Conservation (phyloP, 2,797 vertebrate species). For the Decapterus maruadsi region DNA sequence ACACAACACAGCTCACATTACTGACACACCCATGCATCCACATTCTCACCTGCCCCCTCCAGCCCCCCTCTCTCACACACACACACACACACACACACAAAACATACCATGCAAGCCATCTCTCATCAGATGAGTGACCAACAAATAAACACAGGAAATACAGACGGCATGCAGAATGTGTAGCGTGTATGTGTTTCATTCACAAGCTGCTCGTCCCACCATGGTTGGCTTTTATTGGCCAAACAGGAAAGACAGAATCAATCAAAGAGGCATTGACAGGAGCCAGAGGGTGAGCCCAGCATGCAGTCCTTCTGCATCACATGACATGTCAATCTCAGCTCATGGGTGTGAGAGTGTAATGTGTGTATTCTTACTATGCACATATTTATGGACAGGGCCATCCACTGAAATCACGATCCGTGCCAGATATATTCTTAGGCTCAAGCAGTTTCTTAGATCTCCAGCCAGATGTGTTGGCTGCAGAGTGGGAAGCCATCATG, state of each 20-base stretch:
- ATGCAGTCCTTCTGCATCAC: slow-evolving; percentile 52
- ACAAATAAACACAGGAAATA: slow-evolving; percentile 66
- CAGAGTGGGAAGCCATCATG: slow-evolving; percentile 48
- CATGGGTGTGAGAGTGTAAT: background rate
- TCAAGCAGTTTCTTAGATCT: slow-evolving; percentile 27
- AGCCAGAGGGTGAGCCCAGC: slow-evolving; percentile 62
- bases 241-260: slow-evolving; percentile 77
- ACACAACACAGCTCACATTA: slow-evolving; percentile 42
- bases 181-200: slow-evolving; percentile 45
- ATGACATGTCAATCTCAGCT: slow-evolving; percentile 33
- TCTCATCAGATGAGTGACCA: slow-evolving; percentile 61
- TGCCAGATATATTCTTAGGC: slow-evolving; percentile 8
- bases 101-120: slow-evolving; percentile 53
- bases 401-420: slow-evolving; percentile 27
- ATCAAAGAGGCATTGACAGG: slow-evolving; percentile 72
- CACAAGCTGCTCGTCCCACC: slow-evolving; percentile 38
- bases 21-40: slow-evolving; percentile 36
- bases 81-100: slow-evolving; percentile 30
- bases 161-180: slow-evolving; percentile 23
- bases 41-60: slow-evolving; percentile 40
- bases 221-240: slow-evolving; percentile 58
- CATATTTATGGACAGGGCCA: slow-evolving; percentile 33
- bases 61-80: background rate
- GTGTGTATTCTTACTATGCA: slow-evolving; percentile 13
- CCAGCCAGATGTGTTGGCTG: slow-evolving; percentile 66